Evolutionary conservation across 2,888 invertebrate species (phyloP).

Genomic region (Conomelus anceps): DNA sequence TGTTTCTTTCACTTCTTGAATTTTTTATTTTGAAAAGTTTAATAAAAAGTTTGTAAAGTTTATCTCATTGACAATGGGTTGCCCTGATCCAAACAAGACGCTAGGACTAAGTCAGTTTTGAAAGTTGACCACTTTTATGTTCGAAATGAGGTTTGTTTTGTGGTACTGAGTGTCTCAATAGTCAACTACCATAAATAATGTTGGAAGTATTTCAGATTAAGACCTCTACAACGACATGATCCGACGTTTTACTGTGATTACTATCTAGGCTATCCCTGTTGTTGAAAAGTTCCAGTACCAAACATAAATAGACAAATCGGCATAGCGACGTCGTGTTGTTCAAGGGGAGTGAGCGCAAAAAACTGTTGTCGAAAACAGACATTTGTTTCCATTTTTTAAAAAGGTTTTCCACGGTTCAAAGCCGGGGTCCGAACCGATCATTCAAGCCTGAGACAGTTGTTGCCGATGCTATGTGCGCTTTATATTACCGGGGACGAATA

Average conservation of each 20-base stretch:
- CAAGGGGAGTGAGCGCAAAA: background rate
- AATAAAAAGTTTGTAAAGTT: too few relatives aligned
- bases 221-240: background rate
- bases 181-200: background rate
- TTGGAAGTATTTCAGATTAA: background rate
- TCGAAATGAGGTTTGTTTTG: background rate
- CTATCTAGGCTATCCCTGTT: background rate
- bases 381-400: conserved; percentile 11
- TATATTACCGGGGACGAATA: conserved; percentile 2
- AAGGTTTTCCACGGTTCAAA: conserved; percentile 6
- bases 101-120: background rate
- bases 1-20: too few relatives aligned
- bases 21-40: too few relatives aligned
- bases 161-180: background rate
- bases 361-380: conserved; percentile 1
- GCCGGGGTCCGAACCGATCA: conserved; percentile 7
- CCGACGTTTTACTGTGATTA: background rate
- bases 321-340: background rate
- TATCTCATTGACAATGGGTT: too few relatives aligned
- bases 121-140: background rate
- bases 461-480: background rate
- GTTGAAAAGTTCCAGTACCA: background rate
- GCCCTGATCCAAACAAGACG: too few relatives aligned
- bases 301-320: background rate
- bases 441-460: conserved; percentile 11